Evolutionary conservation across 2,797 vertebrate genomes (phyloP).

Genomic region (Rachycentron canadum): DNA sequence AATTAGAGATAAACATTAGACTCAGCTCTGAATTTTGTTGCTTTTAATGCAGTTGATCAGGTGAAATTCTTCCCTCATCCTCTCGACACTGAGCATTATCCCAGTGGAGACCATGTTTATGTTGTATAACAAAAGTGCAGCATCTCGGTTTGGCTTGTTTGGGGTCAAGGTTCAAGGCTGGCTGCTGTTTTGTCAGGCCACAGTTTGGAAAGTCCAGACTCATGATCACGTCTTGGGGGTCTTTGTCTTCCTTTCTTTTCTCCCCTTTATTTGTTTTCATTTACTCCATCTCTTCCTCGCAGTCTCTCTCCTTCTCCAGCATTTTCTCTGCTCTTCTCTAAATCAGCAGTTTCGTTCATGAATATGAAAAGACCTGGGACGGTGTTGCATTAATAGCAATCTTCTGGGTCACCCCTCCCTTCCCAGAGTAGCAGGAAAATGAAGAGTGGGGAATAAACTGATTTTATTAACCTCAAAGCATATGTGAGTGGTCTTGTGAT

Average conservation of each 20-base stretch:
- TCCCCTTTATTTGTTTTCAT: slow-evolving; percentile 12
- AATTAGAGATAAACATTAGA: too few species aligned
- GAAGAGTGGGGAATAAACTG: not conserved
- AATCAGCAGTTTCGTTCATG: slow-evolving; percentile 64
- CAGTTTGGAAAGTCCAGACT: not conserved
- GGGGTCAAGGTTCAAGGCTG: too few species aligned
- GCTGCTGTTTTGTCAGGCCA: too few species aligned
- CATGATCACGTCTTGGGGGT: not conserved
- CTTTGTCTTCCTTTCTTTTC: not conserved
- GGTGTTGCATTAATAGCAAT: slow-evolving; percentile 65
- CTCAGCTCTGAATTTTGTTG: too few species aligned
- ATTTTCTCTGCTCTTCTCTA: slow-evolving; percentile 23
- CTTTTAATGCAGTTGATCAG: too few species aligned
- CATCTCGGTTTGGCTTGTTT: too few species aligned
- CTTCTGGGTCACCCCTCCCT: slow-evolving; percentile 71
- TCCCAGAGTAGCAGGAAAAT: slow-evolving; percentile 3
- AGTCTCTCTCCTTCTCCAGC: slow-evolving; percentile 15
- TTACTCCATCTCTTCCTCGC: slow-evolving; percentile 18
- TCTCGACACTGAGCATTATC: too few species aligned
- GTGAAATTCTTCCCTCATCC: too few species aligned
- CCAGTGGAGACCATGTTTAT: too few species aligned
- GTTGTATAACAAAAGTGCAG: too few species aligned
- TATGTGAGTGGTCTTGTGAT: slow-evolving; percentile 55
- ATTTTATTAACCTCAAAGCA: slow-evolving; percentile 63
- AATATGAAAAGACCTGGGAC: slow-evolving; percentile 65